A percentile compares a stretch with the other conserved stretches of the same genome.
Conservation (phyloP, 2,888 invertebrate genomes). For the Apamea epomidion region DNA sequence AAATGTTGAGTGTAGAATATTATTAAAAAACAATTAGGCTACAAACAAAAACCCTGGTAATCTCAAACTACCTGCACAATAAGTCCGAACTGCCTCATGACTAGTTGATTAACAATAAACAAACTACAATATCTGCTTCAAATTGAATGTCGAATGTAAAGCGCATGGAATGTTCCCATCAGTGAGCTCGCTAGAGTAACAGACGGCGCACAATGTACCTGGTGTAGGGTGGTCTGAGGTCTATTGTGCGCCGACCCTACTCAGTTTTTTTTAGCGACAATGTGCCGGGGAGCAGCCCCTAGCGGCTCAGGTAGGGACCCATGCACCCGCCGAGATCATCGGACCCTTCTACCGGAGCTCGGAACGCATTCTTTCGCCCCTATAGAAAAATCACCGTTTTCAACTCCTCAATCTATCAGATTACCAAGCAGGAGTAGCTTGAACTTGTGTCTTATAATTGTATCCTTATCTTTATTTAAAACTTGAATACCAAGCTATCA, state of each 20-base stretch:
- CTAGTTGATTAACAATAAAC: slow-evolving; percentile 6
- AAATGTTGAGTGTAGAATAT: background rate
- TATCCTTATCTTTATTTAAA: slow-evolving; percentile 68
- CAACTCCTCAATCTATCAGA: slow-evolving; percentile 39
- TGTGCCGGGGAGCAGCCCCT: slow-evolving; percentile 83
- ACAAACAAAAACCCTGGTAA: background rate
- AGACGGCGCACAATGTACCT: slow-evolving; percentile 73
- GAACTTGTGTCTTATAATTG: slow-evolving; percentile 46
- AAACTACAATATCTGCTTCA: slow-evolving; percentile 32
- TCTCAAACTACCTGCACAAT: slow-evolving; percentile 7
- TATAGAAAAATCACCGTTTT: slow-evolving; percentile 46
- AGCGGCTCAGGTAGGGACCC: slow-evolving; percentile 85
- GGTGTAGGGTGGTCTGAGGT: slow-evolving; percentile 74
- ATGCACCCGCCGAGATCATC: slow-evolving; percentile 78
- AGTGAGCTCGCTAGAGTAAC: slow-evolving; percentile 60
- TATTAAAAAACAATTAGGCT: background rate
- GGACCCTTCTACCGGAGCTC: slow-evolving; percentile 68
- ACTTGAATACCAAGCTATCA: slow-evolving; percentile 77
- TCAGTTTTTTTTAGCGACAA: slow-evolving; percentile 86
- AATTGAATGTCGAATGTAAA: slow-evolving; percentile 30
- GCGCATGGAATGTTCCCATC: slow-evolving; percentile 55
- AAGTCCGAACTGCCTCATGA: slow-evolving; percentile 2
- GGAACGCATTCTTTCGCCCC: slow-evolving; percentile 73
- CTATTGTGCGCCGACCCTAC: slow-evolving; percentile 87
- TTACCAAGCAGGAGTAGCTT: slow-evolving; percentile 25